Conservation (phyloP, 1,140 invertebrate genomes). For the Drosophila pseudoananassae region DNA sequence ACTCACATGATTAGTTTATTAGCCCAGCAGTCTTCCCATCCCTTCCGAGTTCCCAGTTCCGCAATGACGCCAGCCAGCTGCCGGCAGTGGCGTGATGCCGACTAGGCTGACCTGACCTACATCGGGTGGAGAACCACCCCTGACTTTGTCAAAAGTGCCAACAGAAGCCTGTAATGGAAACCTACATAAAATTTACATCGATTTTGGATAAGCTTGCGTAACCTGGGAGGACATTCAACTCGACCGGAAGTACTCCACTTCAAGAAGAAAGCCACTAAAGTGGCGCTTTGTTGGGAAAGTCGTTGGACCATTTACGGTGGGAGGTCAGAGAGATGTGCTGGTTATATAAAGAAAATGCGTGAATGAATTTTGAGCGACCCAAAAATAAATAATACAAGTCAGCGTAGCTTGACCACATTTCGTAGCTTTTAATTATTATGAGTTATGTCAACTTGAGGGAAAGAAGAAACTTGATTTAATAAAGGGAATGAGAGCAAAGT, state of each 20-base stretch:
- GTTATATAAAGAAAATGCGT: conserved; percentile 52
- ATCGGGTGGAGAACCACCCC: conserved; percentile 24
- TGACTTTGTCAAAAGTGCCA: conserved; percentile 49
- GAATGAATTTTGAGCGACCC: conserved; percentile 36
- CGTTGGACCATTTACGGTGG: neutral
- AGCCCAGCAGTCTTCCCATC: conserved; percentile 9
- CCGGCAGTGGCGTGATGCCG: conserved; percentile 62
- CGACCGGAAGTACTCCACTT: conserved; percentile 4
- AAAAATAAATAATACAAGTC: conserved; percentile 32
- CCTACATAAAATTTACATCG: conserved; percentile 43
- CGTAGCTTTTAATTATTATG: conserved; percentile 26
- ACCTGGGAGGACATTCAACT: conserved; percentile 67
- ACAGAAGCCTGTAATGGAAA: conserved; percentile 54
- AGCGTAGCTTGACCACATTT: conserved; percentile 49
- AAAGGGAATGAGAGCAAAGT: no score
- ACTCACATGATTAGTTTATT: conserved; percentile 54
- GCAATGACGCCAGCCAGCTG: conserved; percentile 62
- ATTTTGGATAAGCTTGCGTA: conserved; percentile 30
- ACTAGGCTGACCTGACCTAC: conserved; percentile 48
- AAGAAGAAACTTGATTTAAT: no score
- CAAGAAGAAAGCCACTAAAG: conserved; percentile 35
- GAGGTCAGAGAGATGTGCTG: conserved; percentile 20
- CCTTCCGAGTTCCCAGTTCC: conserved; percentile 14
- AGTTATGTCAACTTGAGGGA: conserved; percentile 61
- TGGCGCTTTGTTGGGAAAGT: conserved; percentile 30